Percentiles rank a stretch among this genome's conserved stretches.
phyloP scores from a whole-genome alignment of 1,140 invertebrate genomes.

The Schmidtea mediterranea region DNA sequence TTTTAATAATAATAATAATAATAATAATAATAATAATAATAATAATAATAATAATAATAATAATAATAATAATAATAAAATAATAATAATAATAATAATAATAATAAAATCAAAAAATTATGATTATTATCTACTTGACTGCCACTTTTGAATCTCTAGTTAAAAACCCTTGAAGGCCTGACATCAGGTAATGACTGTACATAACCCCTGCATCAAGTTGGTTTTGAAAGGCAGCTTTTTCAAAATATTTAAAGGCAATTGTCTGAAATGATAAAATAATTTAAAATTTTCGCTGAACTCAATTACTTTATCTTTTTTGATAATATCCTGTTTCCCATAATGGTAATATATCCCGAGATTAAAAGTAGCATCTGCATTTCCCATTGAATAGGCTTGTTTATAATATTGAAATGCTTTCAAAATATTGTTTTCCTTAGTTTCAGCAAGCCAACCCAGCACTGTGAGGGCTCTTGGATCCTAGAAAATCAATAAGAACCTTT shows the following conservation, averaged over 20 bases:
- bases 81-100: too few species aligned
- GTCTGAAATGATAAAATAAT: too few species aligned
- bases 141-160: too few species aligned
- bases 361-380: constrained; percentile 15
- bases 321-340: constrained; percentile 12
- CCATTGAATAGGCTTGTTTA: constrained; percentile 11
- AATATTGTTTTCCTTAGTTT: constrained; percentile 13
- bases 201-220: constrained; percentile 15
- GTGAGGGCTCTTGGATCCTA: constrained; percentile 14
- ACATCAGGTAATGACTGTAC: too few species aligned
- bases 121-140: too few species aligned
- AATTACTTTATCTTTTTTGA: constrained; percentile 12
- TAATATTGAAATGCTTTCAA: constrained; percentile 13
- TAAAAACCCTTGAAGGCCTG: too few species aligned
- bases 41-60: too few species aligned
- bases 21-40: too few species aligned
- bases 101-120: too few species aligned
- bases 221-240: constrained; percentile 12
- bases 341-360: constrained; percentile 16
- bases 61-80: too few species aligned
- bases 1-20: too few species aligned
- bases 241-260: constrained; percentile 12
- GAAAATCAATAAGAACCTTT: constrained; percentile 7
- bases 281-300: too few species aligned
- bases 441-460: constrained; percentile 17